Evolutionary conservation across 2,888 invertebrate species (phyloP), one percentile per base, ranked within the genome.

Genomic region (Pecten maximus): DNA sequence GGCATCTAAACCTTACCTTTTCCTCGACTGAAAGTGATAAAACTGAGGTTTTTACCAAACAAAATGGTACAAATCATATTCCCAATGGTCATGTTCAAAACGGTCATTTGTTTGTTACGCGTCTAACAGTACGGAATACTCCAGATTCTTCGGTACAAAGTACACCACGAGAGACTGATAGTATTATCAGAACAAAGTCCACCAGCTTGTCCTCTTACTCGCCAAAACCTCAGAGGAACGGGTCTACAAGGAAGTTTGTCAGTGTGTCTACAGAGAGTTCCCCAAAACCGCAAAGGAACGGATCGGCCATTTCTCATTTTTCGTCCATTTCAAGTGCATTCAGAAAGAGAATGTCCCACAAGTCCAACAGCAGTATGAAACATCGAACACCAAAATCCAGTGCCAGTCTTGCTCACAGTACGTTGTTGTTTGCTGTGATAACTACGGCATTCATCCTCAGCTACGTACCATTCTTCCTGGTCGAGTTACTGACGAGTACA

Each of bases 391-490:
- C 88, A 12, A 90, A 90, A 88, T 39, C 54, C 39, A 88, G 44
- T 0, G 86, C 40, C 16, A 86, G 39, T 40, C 88, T 88, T 23
- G 86, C 88, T 10, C 60, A 54, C 4, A 91, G 88, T 15, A 92
- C 91, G 2, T 40, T 92, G 6, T 19, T 89, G n/a, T 92, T 92
- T 89, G 54, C 88, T 23, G 39, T 91, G 15, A 89, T 92, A 16
- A 89, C 91, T 16, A 15, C 89, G 50, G n/a, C 91, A 10, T 92
- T 89, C 87, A 91, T 92, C 12, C 40, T 92, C n/a, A 89, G 90
- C 87, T 92, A 91, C 54, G 28, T 92, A 3, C 91, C 91, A 19
- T 88, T 89, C 60, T 87, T 92, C 28, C 40, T 87, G 0, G 60
- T 90, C 19, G 91, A 92, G 28, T 87, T 74, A n/a, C 15, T 91